Conservation (phyloP, 92 coral and sea anemone species). For the Porites divaricata region DNA sequence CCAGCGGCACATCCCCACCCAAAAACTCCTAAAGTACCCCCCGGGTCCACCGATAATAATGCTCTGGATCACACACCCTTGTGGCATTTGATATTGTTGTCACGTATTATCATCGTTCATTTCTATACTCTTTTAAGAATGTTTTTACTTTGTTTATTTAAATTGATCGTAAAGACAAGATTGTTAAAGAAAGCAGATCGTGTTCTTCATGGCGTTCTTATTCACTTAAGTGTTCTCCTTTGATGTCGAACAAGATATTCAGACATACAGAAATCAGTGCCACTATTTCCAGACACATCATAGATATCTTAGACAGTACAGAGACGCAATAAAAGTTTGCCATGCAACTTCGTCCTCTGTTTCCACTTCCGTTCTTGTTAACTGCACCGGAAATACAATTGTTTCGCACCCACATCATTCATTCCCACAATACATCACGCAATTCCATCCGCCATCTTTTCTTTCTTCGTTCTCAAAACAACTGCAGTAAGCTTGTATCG, state of each 20-base stretch:
- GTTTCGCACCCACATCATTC: constrained; percentile 85
- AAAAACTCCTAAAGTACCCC: too few relatives aligned
- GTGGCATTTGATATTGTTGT: constrained; percentile 18
- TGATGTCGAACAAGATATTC: background rate
- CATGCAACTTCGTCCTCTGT: constrained; percentile 2
- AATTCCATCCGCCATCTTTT: constrained; percentile 82
- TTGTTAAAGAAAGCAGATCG: constrained; percentile 29
- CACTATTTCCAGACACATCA: background rate
- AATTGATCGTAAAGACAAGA: constrained; percentile 5
- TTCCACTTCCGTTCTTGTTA: constrained; percentile 68
- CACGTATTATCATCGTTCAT: constrained; percentile 19
- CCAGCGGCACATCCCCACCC: too few relatives aligned
- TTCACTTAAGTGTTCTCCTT: background rate
- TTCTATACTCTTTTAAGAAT: constrained; percentile 9
- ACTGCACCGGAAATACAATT: constrained; percentile 77
- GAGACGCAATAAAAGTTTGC: constrained; percentile 8
- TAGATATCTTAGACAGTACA: background rate
- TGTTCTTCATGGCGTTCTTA: background rate
- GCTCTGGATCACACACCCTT: too few relatives aligned
- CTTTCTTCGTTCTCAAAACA: constrained; percentile 45
- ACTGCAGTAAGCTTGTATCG: constrained; percentile 23
- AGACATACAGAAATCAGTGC: background rate
- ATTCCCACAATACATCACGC: constrained; percentile 73
- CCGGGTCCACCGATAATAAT: too few relatives aligned
- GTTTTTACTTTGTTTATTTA: background rate